Evolutionary conservation across 92 coral and sea anemone genomes (phyloP).

Genomic region (Palythoa caribaeorum): DNA sequence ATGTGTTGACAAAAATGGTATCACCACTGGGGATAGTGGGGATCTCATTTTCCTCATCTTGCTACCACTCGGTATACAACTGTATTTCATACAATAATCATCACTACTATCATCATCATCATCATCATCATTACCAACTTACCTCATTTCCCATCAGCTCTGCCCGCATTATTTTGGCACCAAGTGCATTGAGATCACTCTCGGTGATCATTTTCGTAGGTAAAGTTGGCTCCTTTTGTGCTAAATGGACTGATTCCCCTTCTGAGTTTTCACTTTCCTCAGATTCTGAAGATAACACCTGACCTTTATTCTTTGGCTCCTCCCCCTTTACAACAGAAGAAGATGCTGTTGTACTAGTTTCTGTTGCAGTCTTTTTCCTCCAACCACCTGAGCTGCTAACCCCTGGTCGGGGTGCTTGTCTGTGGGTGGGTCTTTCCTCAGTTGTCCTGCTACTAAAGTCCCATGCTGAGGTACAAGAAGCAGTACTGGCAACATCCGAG

Average conservation of each 20-base stretch:
- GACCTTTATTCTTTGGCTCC: constrained; percentile 32
- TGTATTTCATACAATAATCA: too few species aligned
- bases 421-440: constrained; percentile 28
- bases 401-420: constrained; percentile 36
- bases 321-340: neutral
- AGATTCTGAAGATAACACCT: constrained; percentile 33
- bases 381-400: constrained; percentile 82
- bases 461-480: constrained; percentile 65
- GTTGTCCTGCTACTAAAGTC: constrained; percentile 52
- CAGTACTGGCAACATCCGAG: constrained; percentile 47
- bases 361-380: constrained; percentile 77
- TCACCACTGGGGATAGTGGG: too few species aligned
- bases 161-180: constrained; percentile 92
- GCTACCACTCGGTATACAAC: too few species aligned
- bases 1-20: too few species aligned
- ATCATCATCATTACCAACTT: neutral
- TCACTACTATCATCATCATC: neutral
- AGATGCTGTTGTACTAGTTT: constrained; percentile 14
- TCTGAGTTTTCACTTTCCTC: constrained; percentile 29
- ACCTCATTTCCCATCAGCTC: constrained; percentile 99
- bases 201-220: constrained; percentile 85
- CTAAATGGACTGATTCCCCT: constrained; percentile 19
- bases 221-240: constrained; percentile 42
- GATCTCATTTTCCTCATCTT: too few species aligned
- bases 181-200: constrained; percentile 92